These are phyloP conservation scores for Sorex araneus DNA, from an alignment of 2,113 vertebrate species.

Conservation along the genomic window DNA sequence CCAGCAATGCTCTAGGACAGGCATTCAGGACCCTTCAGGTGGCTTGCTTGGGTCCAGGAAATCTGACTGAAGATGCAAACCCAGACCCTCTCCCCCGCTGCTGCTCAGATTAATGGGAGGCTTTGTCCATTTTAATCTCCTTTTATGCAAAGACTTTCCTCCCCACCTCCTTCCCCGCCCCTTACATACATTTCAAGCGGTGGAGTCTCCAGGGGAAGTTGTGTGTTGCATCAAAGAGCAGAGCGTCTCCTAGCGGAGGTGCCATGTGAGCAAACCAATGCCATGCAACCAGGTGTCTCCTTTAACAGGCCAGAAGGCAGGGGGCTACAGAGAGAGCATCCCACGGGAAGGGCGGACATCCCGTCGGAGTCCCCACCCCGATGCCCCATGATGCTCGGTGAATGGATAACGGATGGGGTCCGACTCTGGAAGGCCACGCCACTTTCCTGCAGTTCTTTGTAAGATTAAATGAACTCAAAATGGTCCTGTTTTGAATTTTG, in stretches of 20 bases:
- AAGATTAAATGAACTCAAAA: constrained; percentile 45
- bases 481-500: too few relatives aligned
- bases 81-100: background rate
- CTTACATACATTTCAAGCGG: background rate
- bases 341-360: too few relatives aligned
- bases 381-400: background rate
- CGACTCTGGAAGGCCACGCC: background rate
- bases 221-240: background rate
- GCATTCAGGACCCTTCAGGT: background rate
- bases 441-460: background rate
- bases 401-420: background rate
- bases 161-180: background rate
- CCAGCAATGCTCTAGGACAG: background rate
- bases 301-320: too few relatives aligned
- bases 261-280: background rate
- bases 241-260: background rate
- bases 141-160: background rate
- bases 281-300: too few relatives aligned
- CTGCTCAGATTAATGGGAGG: background rate
- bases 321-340: too few relatives aligned
- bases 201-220: background rate
- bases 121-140: constrained; percentile 38
- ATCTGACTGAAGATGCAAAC: constrained; percentile 25
- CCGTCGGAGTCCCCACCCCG: too few relatives aligned
- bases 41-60: constrained; percentile 4